These are phyloP conservation scores for Zoanthus sociatus DNA, from an alignment of 92 coral and sea anemone species.

Conservation along the genomic window DNA sequence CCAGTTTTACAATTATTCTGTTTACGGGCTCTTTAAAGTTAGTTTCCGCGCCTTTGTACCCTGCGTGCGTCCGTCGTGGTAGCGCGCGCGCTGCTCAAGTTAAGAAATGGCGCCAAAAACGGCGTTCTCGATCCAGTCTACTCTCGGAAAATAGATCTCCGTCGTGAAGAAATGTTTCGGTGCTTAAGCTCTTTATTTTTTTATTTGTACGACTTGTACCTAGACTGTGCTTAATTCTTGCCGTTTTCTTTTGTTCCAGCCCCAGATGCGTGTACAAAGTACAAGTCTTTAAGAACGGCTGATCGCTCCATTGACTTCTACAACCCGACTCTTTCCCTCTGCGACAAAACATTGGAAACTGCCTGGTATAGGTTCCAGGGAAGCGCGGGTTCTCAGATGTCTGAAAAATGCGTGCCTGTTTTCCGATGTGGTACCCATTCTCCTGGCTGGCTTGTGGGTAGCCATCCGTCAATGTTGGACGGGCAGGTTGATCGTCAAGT, in stretches of 20 bases:
- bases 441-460: slow-evolving; percentile 49
- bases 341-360: slow-evolving; percentile 22
- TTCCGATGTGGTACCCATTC: slow-evolving; percentile 41
- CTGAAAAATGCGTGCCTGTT: slow-evolving; percentile 31
- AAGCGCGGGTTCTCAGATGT: slow-evolving; percentile 42
- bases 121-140: too few species aligned
- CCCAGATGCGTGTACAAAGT: slow-evolving; percentile 16
- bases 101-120: too few species aligned
- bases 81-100: too few species aligned
- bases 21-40: too few species aligned
- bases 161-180: too few species aligned
- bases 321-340: slow-evolving; percentile 33
- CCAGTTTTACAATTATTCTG: too few species aligned
- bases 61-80: too few species aligned
- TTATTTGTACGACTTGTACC: not conserved
- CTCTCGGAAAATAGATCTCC: too few species aligned
- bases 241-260: not conserved
- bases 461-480: slow-evolving; percentile 35
- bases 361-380: slow-evolving; percentile 53
- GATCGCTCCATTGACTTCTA: slow-evolving; percentile 25
- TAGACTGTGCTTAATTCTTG: not conserved
- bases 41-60: too few species aligned
- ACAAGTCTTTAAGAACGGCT: slow-evolving; percentile 1
- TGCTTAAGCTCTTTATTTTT: too few species aligned
- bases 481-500: slow-evolving; percentile 39